Evolutionary conservation across 2,888 invertebrate species (phyloP), one percentile per base, ranked within the genome.

Genomic region (Drosophila seclusa): DNA sequence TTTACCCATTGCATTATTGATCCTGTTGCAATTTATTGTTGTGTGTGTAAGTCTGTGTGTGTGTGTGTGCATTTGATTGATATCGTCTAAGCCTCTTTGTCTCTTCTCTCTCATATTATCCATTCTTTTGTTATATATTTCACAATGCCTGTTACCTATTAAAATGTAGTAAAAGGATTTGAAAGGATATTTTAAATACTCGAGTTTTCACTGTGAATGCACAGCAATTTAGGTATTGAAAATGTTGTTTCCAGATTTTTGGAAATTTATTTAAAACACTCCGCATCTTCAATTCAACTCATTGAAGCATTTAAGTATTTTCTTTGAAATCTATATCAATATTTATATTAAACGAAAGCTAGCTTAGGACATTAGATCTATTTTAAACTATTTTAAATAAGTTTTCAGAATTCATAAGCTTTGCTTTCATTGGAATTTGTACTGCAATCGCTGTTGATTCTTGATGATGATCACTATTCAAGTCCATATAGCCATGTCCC

Each of bases 11-110:
- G 63, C 66, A 70, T 68, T 79, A 70, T 68, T 79, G 68, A 73
- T 68, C 63, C 75, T 68, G 61, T 75, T 68, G 68, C 75, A 71
- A 60, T 49, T 68, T 62, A 21, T 68, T 40, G 34, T 42, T 50
- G 52, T 49, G n/a, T 24, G 21, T 21, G 40, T n/a, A 10, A 2
- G 40, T 42, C 21, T 63, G 38, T 59, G 21, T 73, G 24, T 61
- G 34, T 13, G 36, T 60, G 32, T 49, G 38, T 69, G 40, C 59
- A 54, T n/a, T 65, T 76, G 73, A 77, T 68, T 73, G 76, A 73
- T 77, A 66, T 32, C 50, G 50, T 60, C 13, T 52, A 48, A 36
- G 38, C 45, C 42, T 18, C 42, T 57, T 21, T 18, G 21, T 18
- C n/a, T 2, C 13, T n/a, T 18, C 7, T 32, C 21, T 16, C 10